Percentiles rank a stretch among this genome's conserved stretches.
phyloP scores from a whole-genome alignment of 1,140 invertebrate genomes.

The Ceratina australensis region DNA sequence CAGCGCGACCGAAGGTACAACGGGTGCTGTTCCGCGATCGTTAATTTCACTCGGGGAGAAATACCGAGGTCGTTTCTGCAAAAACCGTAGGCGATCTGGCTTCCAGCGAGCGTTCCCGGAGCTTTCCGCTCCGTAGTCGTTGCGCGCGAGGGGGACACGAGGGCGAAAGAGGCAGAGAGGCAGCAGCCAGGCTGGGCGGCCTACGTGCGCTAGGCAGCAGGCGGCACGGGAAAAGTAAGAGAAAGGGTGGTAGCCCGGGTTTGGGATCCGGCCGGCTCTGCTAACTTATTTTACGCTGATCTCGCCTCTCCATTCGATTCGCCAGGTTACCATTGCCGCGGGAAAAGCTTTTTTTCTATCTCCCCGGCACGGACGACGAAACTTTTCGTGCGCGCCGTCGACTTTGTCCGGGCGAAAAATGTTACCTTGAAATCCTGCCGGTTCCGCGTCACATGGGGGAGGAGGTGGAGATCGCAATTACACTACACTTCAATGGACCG shows the following conservation, averaged over 20 bases:
- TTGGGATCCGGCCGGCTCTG: constrained; percentile 45
- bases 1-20: constrained; percentile 59
- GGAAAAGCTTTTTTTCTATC: constrained; percentile 39
- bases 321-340: constrained; percentile 46
- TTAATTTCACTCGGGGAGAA: constrained; percentile 71
- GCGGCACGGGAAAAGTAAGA: constrained; percentile 37
- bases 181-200: no score
- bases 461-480: constrained; percentile 7
- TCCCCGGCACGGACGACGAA: constrained; percentile 25
- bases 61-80: constrained; percentile 70
- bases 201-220: no score
- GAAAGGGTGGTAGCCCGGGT: constrained; percentile 15
- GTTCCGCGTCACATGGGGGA: constrained; percentile 14
- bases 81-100: constrained; percentile 67
- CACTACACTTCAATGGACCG: constrained; percentile 22
- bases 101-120: constrained; percentile 55
- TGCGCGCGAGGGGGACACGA: not conserved
- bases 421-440: constrained; percentile 29
- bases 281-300: constrained; percentile 68
- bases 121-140: constrained; percentile 46
- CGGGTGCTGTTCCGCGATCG: constrained; percentile 63
- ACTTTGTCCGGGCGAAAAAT: constrained; percentile 28
- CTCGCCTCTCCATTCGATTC: constrained; percentile 64
- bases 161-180: not conserved
- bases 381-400: constrained; percentile 18